A percentile compares a stretch with the other conserved stretches of the same genome.
These are phyloP conservation scores for Drosophila tanythrix DNA, from an alignment of 2,888 invertebrate species.

Conservation along the genomic window DNA sequence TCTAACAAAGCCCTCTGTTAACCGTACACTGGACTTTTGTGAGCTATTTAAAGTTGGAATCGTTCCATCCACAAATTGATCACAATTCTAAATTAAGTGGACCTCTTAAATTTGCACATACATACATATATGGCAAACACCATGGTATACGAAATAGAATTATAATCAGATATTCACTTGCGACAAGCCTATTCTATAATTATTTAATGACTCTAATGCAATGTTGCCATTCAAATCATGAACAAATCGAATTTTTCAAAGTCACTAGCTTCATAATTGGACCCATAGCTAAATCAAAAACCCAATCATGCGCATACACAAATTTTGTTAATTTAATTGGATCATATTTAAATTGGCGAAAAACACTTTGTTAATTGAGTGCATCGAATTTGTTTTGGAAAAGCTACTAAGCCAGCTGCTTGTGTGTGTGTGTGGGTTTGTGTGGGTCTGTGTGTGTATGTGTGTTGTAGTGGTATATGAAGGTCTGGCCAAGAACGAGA, in stretches of 20 bases:
- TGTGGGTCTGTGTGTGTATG: background rate
- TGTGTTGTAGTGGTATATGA: background rate
- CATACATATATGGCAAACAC: background rate
- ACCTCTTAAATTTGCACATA: background rate
- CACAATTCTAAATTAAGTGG: background rate
- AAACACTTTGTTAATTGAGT: slow-evolving; percentile 35
- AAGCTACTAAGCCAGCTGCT: background rate
- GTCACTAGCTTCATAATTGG: slow-evolving; percentile 27
- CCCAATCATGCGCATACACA: slow-evolving; percentile 61
- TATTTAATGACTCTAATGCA: slow-evolving; percentile 23
- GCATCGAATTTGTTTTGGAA: slow-evolving; percentile 23
- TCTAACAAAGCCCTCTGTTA: background rate
- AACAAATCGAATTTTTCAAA: slow-evolving; percentile 19
- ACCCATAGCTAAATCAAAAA: slow-evolving; percentile 38
- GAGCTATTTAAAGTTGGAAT: slow-evolving; percentile 23
- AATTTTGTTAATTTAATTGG: slow-evolving; percentile 63
- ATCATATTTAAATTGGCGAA: slow-evolving; percentile 36
- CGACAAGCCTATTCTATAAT: slow-evolving; percentile 11
- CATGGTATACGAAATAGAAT: background rate
- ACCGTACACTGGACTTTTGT: background rate
- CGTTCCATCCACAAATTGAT: slow-evolving; percentile 34
- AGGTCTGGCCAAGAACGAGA: background rate
- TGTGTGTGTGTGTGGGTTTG: background rate
- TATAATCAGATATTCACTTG: background rate
- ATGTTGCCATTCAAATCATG: slow-evolving; percentile 22